Evolutionary conservation across 1,140 invertebrate species (phyloP).

Genomic region (Drosophila serrata): DNA sequence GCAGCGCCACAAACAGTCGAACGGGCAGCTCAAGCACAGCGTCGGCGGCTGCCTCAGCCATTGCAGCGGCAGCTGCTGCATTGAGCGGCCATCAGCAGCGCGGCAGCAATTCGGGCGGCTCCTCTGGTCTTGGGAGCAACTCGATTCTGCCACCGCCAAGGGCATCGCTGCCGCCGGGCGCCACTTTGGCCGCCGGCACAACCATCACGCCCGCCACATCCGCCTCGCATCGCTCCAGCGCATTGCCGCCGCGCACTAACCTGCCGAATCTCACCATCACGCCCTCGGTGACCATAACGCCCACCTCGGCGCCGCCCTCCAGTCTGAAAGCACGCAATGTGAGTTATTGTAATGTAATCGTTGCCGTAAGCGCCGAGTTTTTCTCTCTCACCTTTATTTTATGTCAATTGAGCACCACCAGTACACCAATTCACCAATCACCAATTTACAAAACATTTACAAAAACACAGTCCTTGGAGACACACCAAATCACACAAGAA

Average conservation of each 20-base stretch:
- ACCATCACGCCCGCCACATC: constrained; percentile 75
- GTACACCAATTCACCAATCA: constrained; percentile 10
- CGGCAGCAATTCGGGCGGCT: constrained; percentile 23
- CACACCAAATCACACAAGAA: not conserved
- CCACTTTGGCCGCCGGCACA: constrained; percentile 87
- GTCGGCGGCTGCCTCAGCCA: constrained; percentile 57
- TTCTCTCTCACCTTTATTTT: constrained; percentile 28
- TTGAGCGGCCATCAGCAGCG: constrained; percentile 54
- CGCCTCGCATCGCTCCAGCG: constrained; percentile 68
- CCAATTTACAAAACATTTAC: not conserved
- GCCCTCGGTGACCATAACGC: constrained; percentile 89
- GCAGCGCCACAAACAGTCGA: constrained; percentile 71
- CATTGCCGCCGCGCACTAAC: constrained; percentile 78
- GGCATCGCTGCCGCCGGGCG: constrained; percentile 86
- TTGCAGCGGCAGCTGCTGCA: constrained; percentile 61
- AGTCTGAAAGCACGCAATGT: constrained; percentile 87
- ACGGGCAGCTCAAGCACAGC: constrained; percentile 57
- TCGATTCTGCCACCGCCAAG: constrained; percentile 81
- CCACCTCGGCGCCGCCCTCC: constrained; percentile 88
- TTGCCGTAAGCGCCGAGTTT: constrained; percentile 85
- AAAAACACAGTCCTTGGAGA: not conserved
- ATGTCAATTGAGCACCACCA: constrained; percentile 35
- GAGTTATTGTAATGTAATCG: constrained; percentile 85
- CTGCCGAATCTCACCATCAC: constrained; percentile 87
- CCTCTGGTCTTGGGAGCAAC: constrained; percentile 26